These are phyloP conservation scores for Coilia nasus DNA, from an alignment of 2,797 vertebrate species.

Conservation along the genomic window DNA sequence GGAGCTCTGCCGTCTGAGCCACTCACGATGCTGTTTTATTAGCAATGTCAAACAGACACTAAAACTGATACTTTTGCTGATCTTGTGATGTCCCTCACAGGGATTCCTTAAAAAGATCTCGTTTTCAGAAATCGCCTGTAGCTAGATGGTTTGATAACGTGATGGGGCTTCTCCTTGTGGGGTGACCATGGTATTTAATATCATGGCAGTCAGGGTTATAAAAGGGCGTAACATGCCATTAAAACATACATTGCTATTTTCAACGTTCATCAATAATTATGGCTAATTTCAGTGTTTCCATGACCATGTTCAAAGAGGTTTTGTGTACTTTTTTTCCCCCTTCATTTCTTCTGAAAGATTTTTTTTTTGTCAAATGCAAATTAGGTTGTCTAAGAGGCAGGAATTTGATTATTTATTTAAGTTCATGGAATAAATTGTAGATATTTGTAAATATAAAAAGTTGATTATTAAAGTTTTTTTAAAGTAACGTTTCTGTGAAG, in stretches of 20 bases:
- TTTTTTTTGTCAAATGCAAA: conserved; percentile 27
- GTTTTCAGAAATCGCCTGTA: neutral
- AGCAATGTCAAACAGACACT: too few relatives aligned
- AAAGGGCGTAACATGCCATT: conserved; percentile 48
- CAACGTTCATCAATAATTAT: conserved; percentile 33
- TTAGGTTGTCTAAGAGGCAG: conserved; percentile 33
- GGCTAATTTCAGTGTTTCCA: conserved; percentile 17
- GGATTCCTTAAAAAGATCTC: neutral
- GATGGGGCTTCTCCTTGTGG: neutral
- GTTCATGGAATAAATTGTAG: conserved; percentile 73
- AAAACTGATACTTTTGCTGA: neutral
- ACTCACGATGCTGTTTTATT: neutral
- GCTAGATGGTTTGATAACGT: conserved; percentile 5
- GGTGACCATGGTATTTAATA: conserved; percentile 24
- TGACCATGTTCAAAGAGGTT: neutral
- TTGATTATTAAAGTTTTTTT: conserved; percentile 61
- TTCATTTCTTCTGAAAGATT: conserved; percentile 32
- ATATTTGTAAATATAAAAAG: conserved; percentile 81
- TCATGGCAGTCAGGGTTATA: conserved; percentile 28
- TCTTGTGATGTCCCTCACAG: neutral
- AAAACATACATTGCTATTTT: conserved; percentile 42
- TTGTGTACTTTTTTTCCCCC: conserved; percentile 35
- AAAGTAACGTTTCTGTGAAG: conserved; percentile 37
- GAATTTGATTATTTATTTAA: conserved; percentile 74
- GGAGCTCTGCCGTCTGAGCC: conserved; percentile 90